Conservation (phyloP, 2,113 vertebrate genomes). For the Athene cunicularia region DNA sequence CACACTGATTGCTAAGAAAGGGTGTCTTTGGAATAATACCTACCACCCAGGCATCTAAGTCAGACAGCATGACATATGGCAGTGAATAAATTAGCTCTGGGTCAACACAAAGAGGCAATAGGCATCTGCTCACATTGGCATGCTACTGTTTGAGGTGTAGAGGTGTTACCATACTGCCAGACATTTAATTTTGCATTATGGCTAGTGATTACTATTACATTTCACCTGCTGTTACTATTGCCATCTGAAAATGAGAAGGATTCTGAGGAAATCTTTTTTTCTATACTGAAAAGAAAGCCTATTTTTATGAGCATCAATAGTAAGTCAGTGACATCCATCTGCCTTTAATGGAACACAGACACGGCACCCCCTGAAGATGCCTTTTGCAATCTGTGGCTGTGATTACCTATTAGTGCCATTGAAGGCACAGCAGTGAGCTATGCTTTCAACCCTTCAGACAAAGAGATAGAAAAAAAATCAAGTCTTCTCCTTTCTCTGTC, state of each 20-base stretch:
- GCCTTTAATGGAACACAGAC: conserved; percentile 40
- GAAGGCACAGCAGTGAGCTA: neutral
- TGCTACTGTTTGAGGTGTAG: neutral
- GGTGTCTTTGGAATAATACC: neutral
- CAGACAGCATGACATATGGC: rapidly evolving
- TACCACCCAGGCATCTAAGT: neutral
- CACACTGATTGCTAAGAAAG: neutral
- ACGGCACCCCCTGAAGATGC: neutral
- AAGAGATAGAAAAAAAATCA: neutral
- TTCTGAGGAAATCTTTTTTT: neutral
- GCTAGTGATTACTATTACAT: neutral
- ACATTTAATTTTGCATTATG: neutral
- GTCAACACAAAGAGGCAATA: neutral
- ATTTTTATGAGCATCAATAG: conserved; percentile 35
- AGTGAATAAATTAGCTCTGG: neutral
- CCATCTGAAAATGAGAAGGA: neutral
- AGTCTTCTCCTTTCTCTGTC: neutral
- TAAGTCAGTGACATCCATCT: conserved; percentile 18
- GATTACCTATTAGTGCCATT: neutral
- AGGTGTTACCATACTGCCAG: neutral
- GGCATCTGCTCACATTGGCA: neutral
- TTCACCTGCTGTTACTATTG: neutral
- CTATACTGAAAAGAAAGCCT: conserved; percentile 6
- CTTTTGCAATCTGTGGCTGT: conserved; percentile 33
- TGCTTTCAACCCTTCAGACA: conserved; percentile 9